phyloP scores from a whole-genome alignment of 2,113 vertebrate species.

The Falco punctatus region DNA sequence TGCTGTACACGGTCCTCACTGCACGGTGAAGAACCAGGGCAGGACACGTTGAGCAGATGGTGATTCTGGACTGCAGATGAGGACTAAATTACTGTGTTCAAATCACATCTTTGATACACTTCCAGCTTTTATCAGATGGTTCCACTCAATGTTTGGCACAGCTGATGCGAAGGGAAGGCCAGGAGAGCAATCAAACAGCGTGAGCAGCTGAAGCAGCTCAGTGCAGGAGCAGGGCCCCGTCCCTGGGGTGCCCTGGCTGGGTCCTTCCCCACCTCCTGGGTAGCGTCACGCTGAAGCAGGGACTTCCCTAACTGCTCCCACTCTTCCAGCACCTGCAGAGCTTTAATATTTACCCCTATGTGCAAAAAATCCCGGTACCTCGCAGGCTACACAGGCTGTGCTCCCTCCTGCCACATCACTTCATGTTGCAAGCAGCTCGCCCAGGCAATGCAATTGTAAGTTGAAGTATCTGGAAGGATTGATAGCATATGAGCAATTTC shows the following conservation, averaged over 20 bases:
- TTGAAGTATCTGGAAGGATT: not conserved
- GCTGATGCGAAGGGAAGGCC: not conserved
- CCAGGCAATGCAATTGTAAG: not conserved
- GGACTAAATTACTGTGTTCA: not conserved
- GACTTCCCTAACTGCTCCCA: not conserved
- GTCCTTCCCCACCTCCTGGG: not conserved
- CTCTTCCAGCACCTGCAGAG: not conserved
- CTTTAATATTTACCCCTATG: not conserved
- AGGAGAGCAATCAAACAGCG: not conserved
- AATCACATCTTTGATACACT: slow-evolving; percentile 19
- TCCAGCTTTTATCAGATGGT: slow-evolving; percentile 64
- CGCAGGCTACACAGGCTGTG: accelerated
- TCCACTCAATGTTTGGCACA: slow-evolving; percentile 60
- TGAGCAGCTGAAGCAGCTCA: not conserved
- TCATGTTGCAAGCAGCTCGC: not conserved
- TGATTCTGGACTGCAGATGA: not conserved
- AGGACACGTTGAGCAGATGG: slow-evolving; percentile 4
- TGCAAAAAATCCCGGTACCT: accelerated
- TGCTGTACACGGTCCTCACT: not conserved
- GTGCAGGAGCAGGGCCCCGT: not conserved
- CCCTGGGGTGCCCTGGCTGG: not conserved
- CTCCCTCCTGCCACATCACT: not conserved
- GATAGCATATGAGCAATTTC: not conserved
- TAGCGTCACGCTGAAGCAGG: accelerated
- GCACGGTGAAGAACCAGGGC: not conserved